Evolutionary conservation across 2,888 invertebrate genomes (phyloP).

Genomic region (Sminthurides aquaticus): DNA sequence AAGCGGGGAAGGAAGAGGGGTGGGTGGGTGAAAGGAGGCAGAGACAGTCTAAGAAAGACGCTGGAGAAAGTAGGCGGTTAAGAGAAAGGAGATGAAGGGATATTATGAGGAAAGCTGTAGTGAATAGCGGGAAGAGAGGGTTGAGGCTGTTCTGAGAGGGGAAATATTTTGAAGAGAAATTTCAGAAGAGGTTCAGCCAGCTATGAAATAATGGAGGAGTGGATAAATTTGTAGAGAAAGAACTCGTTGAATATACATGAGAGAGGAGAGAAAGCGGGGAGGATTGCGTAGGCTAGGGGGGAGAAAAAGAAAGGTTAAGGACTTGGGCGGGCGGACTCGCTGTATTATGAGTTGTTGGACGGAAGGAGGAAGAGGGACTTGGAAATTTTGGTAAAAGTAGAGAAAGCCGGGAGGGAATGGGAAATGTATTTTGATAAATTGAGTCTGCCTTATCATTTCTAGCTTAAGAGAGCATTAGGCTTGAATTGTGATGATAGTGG

Average conservation of each 20-base stretch:
- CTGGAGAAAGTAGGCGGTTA: not conserved
- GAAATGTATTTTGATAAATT: not conserved
- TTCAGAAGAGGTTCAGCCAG: not conserved
- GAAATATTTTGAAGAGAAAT: not conserved
- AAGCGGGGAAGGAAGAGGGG: too few relatives aligned
- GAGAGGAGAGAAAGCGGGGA: not conserved
- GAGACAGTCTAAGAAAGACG: too few relatives aligned
- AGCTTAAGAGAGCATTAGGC: not conserved
- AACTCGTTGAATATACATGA: conserved; percentile 5
- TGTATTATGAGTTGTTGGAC: too few relatives aligned
- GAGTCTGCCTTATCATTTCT: not conserved
- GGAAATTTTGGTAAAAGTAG: too few relatives aligned
- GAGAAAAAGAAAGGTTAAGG: not conserved
- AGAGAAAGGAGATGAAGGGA: not conserved
- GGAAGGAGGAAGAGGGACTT: too few relatives aligned
- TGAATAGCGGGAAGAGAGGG: too few relatives aligned
- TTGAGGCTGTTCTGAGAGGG: not conserved
- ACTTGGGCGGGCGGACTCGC: not conserved
- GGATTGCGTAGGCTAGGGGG: not conserved
- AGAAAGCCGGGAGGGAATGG: not conserved
- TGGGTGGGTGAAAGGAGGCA: too few relatives aligned
- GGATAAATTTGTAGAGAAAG: not conserved
- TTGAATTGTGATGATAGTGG: too few relatives aligned
- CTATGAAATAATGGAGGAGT: conserved; percentile 8
- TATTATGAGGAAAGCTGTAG: not conserved